Percentiles rank a stretch among this genome's conserved stretches.
Conservation (phyloP, 1,140 invertebrate species). For the Drosophila tani region DNA sequence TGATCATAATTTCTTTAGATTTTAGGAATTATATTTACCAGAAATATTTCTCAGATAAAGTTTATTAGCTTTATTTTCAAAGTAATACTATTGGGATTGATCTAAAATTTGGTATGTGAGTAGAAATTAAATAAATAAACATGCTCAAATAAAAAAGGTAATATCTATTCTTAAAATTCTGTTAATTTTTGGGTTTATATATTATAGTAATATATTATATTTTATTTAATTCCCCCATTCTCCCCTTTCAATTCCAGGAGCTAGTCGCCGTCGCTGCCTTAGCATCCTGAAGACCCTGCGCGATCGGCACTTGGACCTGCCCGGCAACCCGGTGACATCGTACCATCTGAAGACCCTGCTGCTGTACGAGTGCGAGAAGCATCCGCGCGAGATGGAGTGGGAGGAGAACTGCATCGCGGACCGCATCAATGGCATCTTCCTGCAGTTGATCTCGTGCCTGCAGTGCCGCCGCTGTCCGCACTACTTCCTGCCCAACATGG, state of each 20-base stretch:
- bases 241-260: conserved; percentile 77
- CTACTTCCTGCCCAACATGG: conserved; percentile 95
- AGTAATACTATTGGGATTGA: neutral
- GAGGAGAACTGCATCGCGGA: conserved; percentile 95
- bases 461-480: conserved; percentile 97
- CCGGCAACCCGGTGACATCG: conserved; percentile 93
- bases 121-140: neutral
- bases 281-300: conserved; percentile 95
- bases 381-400: conserved; percentile 96
- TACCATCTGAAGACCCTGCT: conserved; percentile 96
- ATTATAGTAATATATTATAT: neutral
- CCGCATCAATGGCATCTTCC: conserved; percentile 97
- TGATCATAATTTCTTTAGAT: no score
- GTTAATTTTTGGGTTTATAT: neutral
- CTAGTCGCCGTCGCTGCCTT: conserved; percentile 92
- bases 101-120: neutral
- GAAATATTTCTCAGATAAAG: neutral
- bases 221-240: neutral
- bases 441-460: conserved; percentile 97
- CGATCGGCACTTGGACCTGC: conserved; percentile 94
- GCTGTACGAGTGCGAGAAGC: conserved; percentile 98
- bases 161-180: neutral
- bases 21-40: no score
- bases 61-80: neutral
- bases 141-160: rapidly evolving